phyloP scores from a whole-genome alignment of 2,113 vertebrate species.

The Hirundichthys speculiger region DNA sequence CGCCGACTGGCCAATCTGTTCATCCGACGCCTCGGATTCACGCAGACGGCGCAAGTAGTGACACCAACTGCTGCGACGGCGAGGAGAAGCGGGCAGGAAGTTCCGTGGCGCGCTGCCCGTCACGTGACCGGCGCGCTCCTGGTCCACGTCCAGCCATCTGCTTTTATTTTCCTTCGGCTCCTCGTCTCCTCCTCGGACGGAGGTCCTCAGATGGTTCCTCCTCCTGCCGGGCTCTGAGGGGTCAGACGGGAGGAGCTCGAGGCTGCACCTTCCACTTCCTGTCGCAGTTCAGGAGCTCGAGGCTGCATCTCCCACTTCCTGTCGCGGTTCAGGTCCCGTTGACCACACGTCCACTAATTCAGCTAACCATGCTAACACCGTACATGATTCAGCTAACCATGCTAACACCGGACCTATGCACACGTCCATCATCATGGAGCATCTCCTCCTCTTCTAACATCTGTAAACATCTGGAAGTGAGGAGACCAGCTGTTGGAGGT shows the following conservation, averaged over 20 bases:
- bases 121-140: conserved; percentile 70
- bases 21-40: conserved; percentile 71
- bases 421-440: too few species aligned
- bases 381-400: neutral
- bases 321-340: neutral
- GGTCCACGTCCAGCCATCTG: conserved; percentile 74
- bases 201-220: too few species aligned
- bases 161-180: conserved; percentile 34
- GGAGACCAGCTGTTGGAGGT: too few species aligned
- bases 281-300: neutral
- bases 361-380: neutral
- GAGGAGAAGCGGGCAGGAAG: conserved; percentile 74
- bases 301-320: neutral
- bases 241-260: too few species aligned
- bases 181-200: neutral
- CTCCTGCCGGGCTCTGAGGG: too few species aligned
- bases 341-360: neutral
- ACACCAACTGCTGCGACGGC: conserved; percentile 75
- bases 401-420: too few species aligned
- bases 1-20: conserved; percentile 79
- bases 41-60: conserved; percentile 76
- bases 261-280: neutral
- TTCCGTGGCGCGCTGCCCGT: conserved; percentile 68
- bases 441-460: too few species aligned
- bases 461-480: too few species aligned